Conservation (phyloP, 2,888 invertebrate species). For the Caenorhabditis sp. region DNA sequence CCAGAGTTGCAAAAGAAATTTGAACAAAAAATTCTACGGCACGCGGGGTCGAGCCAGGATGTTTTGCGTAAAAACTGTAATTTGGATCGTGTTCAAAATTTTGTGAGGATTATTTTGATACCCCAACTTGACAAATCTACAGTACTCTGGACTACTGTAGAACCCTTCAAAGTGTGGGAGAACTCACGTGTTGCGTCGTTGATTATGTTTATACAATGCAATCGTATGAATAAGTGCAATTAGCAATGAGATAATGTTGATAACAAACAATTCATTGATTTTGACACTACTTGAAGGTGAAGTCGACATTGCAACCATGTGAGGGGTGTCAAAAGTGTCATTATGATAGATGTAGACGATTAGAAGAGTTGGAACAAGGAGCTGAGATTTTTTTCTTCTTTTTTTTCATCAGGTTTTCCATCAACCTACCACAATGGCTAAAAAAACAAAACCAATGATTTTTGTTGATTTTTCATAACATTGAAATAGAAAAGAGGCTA, state of each 20-base stretch:
- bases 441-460: constrained; percentile 14
- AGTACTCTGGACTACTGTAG: no score
- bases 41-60: no score
- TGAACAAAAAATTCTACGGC: no score
- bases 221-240: constrained; percentile 23
- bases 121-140: no score
- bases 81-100: no score
- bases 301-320: constrained; percentile 21
- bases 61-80: no score
- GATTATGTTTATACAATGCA: constrained; percentile 25
- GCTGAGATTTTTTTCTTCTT: not conserved
- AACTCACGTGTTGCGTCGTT: constrained; percentile 14
- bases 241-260: constrained; percentile 14
- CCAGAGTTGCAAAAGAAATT: no score
- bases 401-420: no score
- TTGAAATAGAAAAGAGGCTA: constrained; percentile 26
- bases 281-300: constrained; percentile 13
- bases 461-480: constrained; percentile 31
- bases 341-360: constrained; percentile 31
- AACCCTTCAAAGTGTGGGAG: no score
- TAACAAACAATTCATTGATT: constrained; percentile 26
- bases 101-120: no score
- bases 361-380: constrained; percentile 1
- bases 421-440: constrained; percentile 15
- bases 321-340: constrained; percentile 25